Base-by-base conservation (phyloP, 2,797 vertebrate species). In the Vireo griseus region DNA sequence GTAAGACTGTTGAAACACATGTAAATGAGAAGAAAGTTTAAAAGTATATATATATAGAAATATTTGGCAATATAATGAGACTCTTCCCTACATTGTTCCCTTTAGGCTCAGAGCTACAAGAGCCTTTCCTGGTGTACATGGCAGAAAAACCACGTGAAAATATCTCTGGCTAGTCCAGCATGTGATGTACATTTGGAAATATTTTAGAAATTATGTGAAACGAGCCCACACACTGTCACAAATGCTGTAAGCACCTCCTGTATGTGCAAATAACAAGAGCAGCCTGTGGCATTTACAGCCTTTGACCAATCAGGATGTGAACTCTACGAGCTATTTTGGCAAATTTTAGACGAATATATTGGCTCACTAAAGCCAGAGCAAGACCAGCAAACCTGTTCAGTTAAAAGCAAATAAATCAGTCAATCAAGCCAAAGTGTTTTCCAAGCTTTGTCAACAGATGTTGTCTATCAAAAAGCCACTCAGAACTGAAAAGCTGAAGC, bases 1-100 rank as follows among this genome's bases (percentile, higher is more conserved):
- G 95, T 96, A 95, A 82, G 95, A 73, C 66, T 71, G 75, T 18
- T 96, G 95, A 97, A 97, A 81, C 94, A 96, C 93, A 95, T 94
- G 71, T 62, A 93, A 88, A 94, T 95, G 83, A 93, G 90, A 81
- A 78, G 50, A 62, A 77, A 94, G 25, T 68, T 88, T 83, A 57
- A 84, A 67, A 80, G n/a, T 40, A 61, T 65, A 71, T 29, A 71
- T 29, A 42, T 37, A 78, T 8, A 52, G 5, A 35, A 47, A 73
- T 51, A 61, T 16, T 67, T 92, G 74, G 47, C 66, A 57, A 40
- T 17, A 40, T 26, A 52, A 25, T 18, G 42, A 66, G 31, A 52
- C 11, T 72, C 16, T 76, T 69, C 51, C 45, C 48, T 59, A 13
- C 54, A 26, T 33, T 39, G 22, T 73, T 33, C 66, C 21, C 31